phyloP scores from a whole-genome alignment of 1,140 invertebrate species.

The Belonocnema kinseyi region DNA sequence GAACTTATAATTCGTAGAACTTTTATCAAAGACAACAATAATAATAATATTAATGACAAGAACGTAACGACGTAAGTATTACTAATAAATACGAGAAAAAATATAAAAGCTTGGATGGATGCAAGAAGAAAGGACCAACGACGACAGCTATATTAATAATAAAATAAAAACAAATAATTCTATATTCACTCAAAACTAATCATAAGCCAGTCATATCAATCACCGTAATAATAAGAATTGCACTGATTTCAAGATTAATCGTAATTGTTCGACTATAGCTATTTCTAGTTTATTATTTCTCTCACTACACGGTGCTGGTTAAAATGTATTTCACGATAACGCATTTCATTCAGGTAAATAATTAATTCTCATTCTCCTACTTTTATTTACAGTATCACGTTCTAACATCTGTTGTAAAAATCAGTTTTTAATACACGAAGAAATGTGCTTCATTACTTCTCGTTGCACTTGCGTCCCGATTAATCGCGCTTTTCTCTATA shows the following conservation, averaged over 20 bases:
- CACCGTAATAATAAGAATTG: constrained; percentile 48
- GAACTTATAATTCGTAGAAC: constrained; percentile 74
- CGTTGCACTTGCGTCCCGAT: constrained; percentile 53
- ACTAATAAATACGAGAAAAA: background rate
- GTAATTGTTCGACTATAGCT: constrained; percentile 66
- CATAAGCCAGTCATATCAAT: too few species aligned
- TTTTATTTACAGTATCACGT: constrained; percentile 70
- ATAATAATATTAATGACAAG: constrained; percentile 43
- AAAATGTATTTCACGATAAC: constrained; percentile 65
- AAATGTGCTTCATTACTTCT: constrained; percentile 51
- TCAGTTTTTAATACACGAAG: constrained; percentile 51
- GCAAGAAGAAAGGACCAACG: background rate
- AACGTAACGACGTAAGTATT: constrained; percentile 32
- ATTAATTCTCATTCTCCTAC: constrained; percentile 61
- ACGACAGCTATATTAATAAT: constrained; percentile 50
- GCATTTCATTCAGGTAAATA: constrained; percentile 58
- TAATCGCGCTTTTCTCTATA: constrained; percentile 37
- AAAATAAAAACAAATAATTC: constrained; percentile 51
- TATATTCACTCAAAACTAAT: constrained; percentile 44
- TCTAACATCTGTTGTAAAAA: constrained; percentile 66
- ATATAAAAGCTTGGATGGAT: background rate
- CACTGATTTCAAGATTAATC: constrained; percentile 61
- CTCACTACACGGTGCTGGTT: constrained; percentile 73
- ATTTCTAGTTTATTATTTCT: constrained; percentile 71
- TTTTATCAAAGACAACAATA: constrained; percentile 73